Percentiles rank a stretch among this genome's conserved stretches.
phyloP scores from a whole-genome alignment of 1,140 invertebrate genomes.

The Anadara kagoshimensis region DNA sequence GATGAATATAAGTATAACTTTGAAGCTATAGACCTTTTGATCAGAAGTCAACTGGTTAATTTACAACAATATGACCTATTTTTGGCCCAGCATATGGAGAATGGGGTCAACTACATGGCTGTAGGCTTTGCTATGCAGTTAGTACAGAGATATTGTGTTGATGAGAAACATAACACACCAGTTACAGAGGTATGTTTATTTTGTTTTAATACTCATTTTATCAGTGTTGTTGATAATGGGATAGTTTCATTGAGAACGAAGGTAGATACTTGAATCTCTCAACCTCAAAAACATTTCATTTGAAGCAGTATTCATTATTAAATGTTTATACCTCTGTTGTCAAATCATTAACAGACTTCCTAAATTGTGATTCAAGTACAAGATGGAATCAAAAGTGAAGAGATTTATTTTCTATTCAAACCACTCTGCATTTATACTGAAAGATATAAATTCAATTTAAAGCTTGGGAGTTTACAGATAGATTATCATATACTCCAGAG shows the following conservation, averaged over 20 bases:
- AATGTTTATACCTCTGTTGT: background rate
- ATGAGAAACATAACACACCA: slow-evolving; percentile 84
- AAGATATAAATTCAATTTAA: too few relatives aligned
- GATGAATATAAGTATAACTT: slow-evolving; percentile 93
- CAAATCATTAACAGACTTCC: background rate
- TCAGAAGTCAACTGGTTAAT: slow-evolving; percentile 83
- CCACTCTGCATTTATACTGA: too few relatives aligned
- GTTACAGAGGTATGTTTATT: slow-evolving; percentile 81
- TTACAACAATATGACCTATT: slow-evolving; percentile 88
- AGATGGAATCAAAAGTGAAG: too few relatives aligned
- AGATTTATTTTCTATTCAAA: too few relatives aligned
- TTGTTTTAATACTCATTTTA: background rate
- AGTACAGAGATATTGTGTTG: slow-evolving; percentile 90
- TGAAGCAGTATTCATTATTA: background rate
- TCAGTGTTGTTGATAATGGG: background rate
- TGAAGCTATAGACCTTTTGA: slow-evolving; percentile 91
- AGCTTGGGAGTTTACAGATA: too few relatives aligned
- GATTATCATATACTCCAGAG: too few relatives aligned
- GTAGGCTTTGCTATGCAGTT: slow-evolving; percentile 93
- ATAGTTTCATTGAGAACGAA: background rate
- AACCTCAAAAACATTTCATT: background rate
- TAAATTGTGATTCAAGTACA: too few relatives aligned
- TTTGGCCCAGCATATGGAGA: slow-evolving; percentile 88
- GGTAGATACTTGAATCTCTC: background rate
- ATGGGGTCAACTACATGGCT: slow-evolving; percentile 88